These are phyloP conservation scores for Nomada lathburiana DNA, from an alignment of 2,888 invertebrate species.

Conservation along the genomic window DNA sequence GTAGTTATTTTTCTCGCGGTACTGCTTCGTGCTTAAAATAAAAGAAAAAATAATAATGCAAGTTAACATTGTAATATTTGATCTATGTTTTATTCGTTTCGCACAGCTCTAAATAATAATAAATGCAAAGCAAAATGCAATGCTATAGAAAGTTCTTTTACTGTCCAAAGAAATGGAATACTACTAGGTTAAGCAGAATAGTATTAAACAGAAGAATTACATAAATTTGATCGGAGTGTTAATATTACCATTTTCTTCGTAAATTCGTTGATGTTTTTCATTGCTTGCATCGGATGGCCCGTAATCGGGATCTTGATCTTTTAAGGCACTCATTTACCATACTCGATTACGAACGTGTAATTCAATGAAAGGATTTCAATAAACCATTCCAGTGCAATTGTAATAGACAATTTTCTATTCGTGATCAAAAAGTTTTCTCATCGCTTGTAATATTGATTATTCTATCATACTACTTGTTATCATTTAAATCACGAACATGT, in stretches of 20 bases:
- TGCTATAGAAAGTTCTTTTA: neutral
- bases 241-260: conserved; percentile 78
- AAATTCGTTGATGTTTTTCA: conserved; percentile 75
- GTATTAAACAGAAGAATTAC: neutral
- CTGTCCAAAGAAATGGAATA: neutral
- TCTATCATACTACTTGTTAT: neutral
- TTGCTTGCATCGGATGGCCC: conserved; percentile 73
- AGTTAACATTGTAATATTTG: neutral
- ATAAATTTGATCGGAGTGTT: neutral
- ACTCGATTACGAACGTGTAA: conserved; percentile 19
- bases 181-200: neutral
- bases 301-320: conserved; percentile 82
- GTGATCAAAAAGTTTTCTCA: neutral
- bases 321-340: conserved; percentile 73
- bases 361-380: neutral
- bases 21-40: conserved; percentile 74
- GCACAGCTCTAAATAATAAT: no score
- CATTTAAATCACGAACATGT: conserved; percentile 9
- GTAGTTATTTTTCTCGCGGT: conserved; percentile 85
- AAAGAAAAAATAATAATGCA: neutral
- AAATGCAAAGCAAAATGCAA: no score
- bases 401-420: neutral
- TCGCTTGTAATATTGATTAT: neutral
- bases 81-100: no score
- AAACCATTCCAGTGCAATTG: neutral